These are phyloP conservation scores for Alligator sinensis DNA, from an alignment of 2,113 vertebrate species.

Conservation along the genomic window DNA sequence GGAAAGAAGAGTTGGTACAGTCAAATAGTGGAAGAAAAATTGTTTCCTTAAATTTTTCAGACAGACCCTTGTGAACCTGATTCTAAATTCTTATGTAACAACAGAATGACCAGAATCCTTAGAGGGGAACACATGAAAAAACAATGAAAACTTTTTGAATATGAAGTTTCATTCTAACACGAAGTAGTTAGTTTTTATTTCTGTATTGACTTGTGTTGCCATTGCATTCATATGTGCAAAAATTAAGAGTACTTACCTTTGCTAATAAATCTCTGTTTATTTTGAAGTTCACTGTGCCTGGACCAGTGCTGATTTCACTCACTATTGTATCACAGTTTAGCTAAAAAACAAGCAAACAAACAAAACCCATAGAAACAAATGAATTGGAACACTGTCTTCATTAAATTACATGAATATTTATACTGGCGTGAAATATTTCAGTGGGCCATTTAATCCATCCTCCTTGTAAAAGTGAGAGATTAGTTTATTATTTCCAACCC, in stretches of 20 bases:
- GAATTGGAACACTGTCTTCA: background rate
- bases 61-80: background rate
- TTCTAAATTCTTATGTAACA: background rate
- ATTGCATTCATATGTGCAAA: background rate
- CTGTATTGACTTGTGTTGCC: background rate
- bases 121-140: background rate
- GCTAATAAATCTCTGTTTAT: constrained; percentile 88
- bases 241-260: constrained; percentile 81
- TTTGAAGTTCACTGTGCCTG: constrained; percentile 87
- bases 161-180: background rate
- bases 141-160: background rate
- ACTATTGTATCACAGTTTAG: constrained; percentile 86
- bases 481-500: background rate
- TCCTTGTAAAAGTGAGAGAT: background rate
- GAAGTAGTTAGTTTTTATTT: background rate
- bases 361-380: background rate
- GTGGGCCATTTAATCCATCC: background rate
- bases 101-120: background rate
- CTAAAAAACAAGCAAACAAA: constrained; percentile 74
- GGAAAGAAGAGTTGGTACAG: background rate
- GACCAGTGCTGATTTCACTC: constrained; percentile 82
- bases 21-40: background rate
- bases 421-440: background rate
- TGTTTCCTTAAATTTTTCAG: background rate
- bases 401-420: background rate